Base-by-base conservation (phyloP, 1,140 invertebrate genomes). In the Lamellibrachia luymesi region DNA sequence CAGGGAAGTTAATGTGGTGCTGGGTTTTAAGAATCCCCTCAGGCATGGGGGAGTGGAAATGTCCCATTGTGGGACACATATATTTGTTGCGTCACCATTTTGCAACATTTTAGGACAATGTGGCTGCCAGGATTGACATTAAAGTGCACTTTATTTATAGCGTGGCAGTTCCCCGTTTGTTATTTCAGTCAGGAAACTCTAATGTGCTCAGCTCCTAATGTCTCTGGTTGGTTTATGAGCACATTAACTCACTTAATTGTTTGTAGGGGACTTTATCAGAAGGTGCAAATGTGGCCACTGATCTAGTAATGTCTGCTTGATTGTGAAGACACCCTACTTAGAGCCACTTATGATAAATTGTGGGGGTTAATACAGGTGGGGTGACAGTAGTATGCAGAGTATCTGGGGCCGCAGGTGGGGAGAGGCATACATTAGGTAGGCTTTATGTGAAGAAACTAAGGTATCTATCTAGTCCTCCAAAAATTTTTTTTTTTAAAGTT, bases 171-270 rank as follows among this genome's bases (percentile, higher is more conserved):
- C 64, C 25, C 8, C 64, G 2, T 80, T 80, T 80, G 64, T 80
- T 80, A 22, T 80, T 80, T 80, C 64, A 80, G 64, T 10, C 64
- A 80, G 64, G 64, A 80, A 80, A 80, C 13, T 80, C 64, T 80
- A 80, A 80, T 80, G 64, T 17, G 13, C 64, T 80, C 64, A 80
- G 64, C 64, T 80, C 25, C 13, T 80, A 22, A 80, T 80, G 64
- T 80, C 64, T 80, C 17, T 22, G 17, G 64, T 4, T 17, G 5
- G 6, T 80, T 80, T 80, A 80, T 80, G 64, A 22, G 6, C 64
- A 80, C 64, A 80, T 80, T 80, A 80, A 80, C 13, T 80, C 64
- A 80, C 64, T 80, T 80, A 80, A 80, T 80, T 80, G 64, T 80
- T 80, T 80, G 64, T 80, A 22, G 64, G 64, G 64, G 64, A 80